Conservation (phyloP, 2,797 vertebrate genomes). For the Pseudomugil gertrudae region DNA sequence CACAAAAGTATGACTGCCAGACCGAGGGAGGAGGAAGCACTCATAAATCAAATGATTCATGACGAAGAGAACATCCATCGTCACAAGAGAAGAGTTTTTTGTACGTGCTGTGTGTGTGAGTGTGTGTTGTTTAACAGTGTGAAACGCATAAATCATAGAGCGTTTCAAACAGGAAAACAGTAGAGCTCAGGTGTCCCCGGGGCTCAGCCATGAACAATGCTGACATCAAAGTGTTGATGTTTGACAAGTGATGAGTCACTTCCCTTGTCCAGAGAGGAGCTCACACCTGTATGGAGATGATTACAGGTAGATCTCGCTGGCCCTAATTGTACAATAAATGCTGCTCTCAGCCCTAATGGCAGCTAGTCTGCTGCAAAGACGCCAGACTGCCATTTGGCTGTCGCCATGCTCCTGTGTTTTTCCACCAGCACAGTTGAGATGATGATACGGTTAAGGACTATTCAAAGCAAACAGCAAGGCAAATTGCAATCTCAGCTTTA, state of each 20-base stretch:
- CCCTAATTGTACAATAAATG: conserved; percentile 98
- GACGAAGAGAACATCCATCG: conserved; percentile 78
- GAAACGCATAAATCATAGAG: conserved; percentile 83
- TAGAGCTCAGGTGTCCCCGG: conserved; percentile 76
- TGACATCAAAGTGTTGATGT: conserved; percentile 83
- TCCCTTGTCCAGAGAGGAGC: conserved; percentile 87
- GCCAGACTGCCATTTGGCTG: conserved; percentile 94
- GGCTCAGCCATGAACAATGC: conserved; percentile 78
- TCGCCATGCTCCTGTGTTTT: conserved; percentile 90
- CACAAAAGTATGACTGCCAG: conserved; percentile 75
- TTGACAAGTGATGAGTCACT: conserved; percentile 89
- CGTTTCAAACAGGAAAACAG: conserved; percentile 71
- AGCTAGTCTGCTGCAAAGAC: conserved; percentile 90
- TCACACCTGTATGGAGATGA: conserved; percentile 95
- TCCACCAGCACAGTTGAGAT: conserved; percentile 85
- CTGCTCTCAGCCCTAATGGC: conserved; percentile 91
- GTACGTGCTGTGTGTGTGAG: conserved; percentile 19
- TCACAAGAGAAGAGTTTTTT: conserved; percentile 64
- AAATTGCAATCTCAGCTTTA: conserved; percentile 86
- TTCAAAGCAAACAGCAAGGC: conserved; percentile 87
- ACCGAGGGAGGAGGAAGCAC: conserved; percentile 60
- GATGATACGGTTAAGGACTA: conserved; percentile 88
- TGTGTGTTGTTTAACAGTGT: conserved; percentile 54
- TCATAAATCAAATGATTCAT: conserved; percentile 82
- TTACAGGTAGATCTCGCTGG: conserved; percentile 92